Conservation (phyloP, 2,888 invertebrate species). For the Leptinotarsa tumamoca region DNA sequence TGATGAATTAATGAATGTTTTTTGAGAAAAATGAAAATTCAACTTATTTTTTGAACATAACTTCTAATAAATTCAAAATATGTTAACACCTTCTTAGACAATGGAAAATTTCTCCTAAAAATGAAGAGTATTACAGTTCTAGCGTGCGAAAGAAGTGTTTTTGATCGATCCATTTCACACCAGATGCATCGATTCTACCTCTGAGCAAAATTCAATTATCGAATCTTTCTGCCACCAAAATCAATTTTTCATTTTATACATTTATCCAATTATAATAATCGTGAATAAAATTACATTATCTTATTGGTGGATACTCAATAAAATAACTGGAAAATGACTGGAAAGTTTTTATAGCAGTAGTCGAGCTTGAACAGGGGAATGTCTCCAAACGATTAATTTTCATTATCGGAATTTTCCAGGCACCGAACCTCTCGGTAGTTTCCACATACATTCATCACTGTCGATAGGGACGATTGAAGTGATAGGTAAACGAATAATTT, state of each 20-base stretch:
- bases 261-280: background rate
- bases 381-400: slow-evolving; percentile 9
- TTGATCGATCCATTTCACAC: too few relatives aligned
- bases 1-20: too few relatives aligned
- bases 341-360: background rate
- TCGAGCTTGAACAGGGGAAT: background rate
- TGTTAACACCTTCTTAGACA: too few relatives aligned
- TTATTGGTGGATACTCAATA: background rate
- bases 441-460: slow-evolving; percentile 1
- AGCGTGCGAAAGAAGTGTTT: too few relatives aligned
- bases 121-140: too few relatives aligned
- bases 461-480: background rate
- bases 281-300: background rate
- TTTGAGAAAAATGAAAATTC: too few relatives aligned
- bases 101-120: too few relatives aligned
- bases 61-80: too few relatives aligned
- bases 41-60: too few relatives aligned
- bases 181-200: too few relatives aligned
- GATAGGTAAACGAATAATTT: background rate
- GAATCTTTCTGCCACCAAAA: background rate
- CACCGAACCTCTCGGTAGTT: background rate
- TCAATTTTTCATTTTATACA: background rate
- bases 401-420: slow-evolving; percentile 10
- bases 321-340: background rate
- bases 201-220: background rate